Percentiles rank a stretch among this genome's conserved stretches.
Evolutionary conservation across 2,797 vertebrate species (phyloP).

Genomic region (Gymnocypris eckloni): DNA sequence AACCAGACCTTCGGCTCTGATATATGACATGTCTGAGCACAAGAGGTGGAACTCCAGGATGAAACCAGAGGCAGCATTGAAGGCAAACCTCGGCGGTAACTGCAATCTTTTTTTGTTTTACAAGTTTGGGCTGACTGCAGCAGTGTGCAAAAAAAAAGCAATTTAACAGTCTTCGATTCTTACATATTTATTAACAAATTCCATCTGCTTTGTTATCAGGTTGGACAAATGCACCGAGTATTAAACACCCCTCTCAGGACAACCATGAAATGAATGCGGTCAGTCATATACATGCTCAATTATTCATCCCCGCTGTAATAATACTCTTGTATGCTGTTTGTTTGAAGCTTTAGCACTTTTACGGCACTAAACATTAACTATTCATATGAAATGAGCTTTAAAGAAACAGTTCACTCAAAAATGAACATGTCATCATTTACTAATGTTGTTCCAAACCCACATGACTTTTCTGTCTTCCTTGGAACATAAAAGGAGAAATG

Average conservation of each 20-base stretch:
- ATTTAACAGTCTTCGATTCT: background rate
- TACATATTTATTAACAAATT: conserved; percentile 1
- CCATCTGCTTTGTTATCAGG: conserved; percentile 60
- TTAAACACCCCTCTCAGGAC: conserved; percentile 48
- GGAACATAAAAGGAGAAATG: background rate
- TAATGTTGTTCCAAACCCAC: background rate
- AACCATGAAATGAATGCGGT: conserved; percentile 24
- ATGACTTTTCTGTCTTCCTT: background rate
- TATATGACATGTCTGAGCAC: conserved; percentile 60
- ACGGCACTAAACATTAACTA: background rate
- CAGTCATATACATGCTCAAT: conserved; percentile 17
- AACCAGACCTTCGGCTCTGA: conserved; percentile 44
- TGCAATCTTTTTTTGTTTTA: conserved; percentile 3
- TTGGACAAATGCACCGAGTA: conserved; percentile 66
- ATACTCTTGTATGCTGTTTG: conserved; percentile 8
- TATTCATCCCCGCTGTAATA: conserved; percentile 16
- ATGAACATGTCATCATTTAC: background rate
- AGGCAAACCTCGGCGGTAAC: conserved; percentile 71
- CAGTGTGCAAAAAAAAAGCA: background rate
- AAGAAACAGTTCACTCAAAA: background rate
- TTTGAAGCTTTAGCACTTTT: conserved; percentile 4
- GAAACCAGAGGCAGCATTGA: conserved; percentile 66
- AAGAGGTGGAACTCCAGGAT: conserved; percentile 75
- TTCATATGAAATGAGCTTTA: background rate
- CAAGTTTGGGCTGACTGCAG: background rate